These are phyloP conservation scores for Parapristionchus giblindavisi DNA, from an alignment of 2,888 invertebrate species.

Conservation along the genomic window DNA sequence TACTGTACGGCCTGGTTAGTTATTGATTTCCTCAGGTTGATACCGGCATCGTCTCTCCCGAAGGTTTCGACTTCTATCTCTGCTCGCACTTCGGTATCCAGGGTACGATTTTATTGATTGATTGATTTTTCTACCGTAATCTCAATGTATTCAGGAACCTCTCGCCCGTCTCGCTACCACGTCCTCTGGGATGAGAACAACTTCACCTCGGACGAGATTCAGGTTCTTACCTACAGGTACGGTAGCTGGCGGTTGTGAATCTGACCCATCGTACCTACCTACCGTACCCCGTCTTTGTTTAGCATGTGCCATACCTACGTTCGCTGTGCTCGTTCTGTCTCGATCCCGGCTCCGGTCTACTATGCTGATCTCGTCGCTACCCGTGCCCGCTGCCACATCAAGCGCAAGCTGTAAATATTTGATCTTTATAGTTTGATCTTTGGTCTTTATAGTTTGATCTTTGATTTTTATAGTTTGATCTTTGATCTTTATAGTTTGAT, in stretches of 20 bases:
- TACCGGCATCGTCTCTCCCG: conserved; percentile 60
- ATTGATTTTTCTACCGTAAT: not conserved
- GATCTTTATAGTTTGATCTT: not conserved
- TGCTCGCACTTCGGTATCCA: conserved; percentile 58
- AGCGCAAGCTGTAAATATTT: conserved; percentile 57
- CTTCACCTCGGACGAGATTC: conserved; percentile 65
- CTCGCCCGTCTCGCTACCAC: conserved; percentile 65
- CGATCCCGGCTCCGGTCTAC: conserved; percentile 64
- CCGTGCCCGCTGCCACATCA: conserved; percentile 64
- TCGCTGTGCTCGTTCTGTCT: conserved; percentile 63
- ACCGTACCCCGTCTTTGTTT: not conserved
- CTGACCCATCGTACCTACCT: not conserved
- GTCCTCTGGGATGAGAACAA: conserved; percentile 65
- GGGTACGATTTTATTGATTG: conserved; percentile 5
- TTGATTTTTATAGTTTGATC: too few species aligned
- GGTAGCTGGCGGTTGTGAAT: not conserved
- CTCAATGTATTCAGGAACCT: conserved; percentile 50
- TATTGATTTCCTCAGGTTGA: conserved; percentile 50
- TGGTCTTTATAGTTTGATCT: not conserved
- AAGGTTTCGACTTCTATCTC: conserved; percentile 67
- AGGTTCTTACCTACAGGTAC: conserved; percentile 60
- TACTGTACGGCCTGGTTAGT: conserved; percentile 36
- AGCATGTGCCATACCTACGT: conserved; percentile 66
- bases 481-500: not conserved
- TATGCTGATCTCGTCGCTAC: conserved; percentile 65